phyloP scores from a whole-genome alignment of 1,140 invertebrate genomes.

The Cyclargus thomasi region DNA sequence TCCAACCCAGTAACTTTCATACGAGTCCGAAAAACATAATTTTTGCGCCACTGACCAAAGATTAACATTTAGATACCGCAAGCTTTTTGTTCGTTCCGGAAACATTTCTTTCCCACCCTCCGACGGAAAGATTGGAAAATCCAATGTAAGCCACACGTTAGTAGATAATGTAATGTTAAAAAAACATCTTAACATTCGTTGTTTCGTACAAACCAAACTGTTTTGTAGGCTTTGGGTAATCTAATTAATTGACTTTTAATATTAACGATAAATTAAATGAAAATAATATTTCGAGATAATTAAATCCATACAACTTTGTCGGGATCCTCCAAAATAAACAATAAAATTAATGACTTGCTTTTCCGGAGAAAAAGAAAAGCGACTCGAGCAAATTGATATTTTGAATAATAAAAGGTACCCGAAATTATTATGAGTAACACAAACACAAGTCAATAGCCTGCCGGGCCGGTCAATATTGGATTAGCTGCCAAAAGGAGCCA shows the following conservation, averaged over 20 bases:
- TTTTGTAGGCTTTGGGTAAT: too few species aligned
- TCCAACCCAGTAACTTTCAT: constrained; percentile 52
- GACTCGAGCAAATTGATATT: constrained; percentile 68
- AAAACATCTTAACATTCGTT: too few species aligned
- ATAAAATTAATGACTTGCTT: constrained; percentile 46
- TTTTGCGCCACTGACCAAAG: constrained; percentile 71
- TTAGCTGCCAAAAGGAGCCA: constrained; percentile 72
- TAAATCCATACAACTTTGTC: background rate
- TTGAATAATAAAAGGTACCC: constrained; percentile 73
- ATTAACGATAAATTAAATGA: too few species aligned
- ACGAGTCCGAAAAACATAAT: constrained; percentile 72
- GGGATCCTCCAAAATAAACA: constrained; percentile 39
- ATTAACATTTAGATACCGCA: constrained; percentile 71
- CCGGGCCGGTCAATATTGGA: constrained; percentile 72
- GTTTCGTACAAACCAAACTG: too few species aligned
- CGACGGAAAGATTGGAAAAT: background rate
- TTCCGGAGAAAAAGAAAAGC: constrained; percentile 48
- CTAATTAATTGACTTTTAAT: too few species aligned
- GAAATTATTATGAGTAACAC: constrained; percentile 71
- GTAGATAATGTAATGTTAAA: too few species aligned
- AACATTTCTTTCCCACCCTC: constrained; percentile 44
- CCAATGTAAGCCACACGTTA: background rate
- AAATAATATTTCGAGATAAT: background rate
- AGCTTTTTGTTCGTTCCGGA: constrained; percentile 54
- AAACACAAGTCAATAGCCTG: constrained; percentile 74